Conservation (phyloP, 2,888 invertebrate genomes). For the Micropterix aruncella region DNA sequence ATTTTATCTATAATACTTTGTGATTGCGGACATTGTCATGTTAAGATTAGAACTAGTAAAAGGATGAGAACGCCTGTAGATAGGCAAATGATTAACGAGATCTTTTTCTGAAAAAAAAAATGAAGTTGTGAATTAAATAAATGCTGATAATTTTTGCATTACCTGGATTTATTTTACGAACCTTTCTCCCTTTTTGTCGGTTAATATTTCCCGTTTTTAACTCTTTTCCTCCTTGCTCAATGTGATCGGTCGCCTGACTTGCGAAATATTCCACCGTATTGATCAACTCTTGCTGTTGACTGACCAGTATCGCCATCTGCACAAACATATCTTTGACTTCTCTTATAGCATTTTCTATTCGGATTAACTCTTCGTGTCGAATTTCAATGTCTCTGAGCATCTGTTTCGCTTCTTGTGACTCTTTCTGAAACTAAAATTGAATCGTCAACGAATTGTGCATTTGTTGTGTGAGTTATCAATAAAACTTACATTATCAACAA, state of each 20-base stretch:
- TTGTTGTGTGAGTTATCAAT: too few relatives aligned
- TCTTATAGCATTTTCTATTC: slow-evolving; percentile 63
- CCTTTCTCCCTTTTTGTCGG: slow-evolving; percentile 35
- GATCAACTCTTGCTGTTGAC: slow-evolving; percentile 55
- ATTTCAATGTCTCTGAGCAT: slow-evolving; percentile 69
- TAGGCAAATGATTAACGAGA: slow-evolving; percentile 19
- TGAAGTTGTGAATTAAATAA: not conserved
- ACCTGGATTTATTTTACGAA: slow-evolving; percentile 17
- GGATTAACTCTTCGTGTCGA: slow-evolving; percentile 67
- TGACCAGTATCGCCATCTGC: slow-evolving; percentile 70
- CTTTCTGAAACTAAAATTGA: slow-evolving; percentile 66
- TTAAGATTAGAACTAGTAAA: slow-evolving; percentile 17
- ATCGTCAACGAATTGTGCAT: too few relatives aligned
- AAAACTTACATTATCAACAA: slow-evolving; percentile 32
- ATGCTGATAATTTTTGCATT: not conserved
- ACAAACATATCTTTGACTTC: slow-evolving; percentile 73
- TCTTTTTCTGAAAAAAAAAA: slow-evolving; percentile 25
- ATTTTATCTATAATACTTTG: too few relatives aligned
- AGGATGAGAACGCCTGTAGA: slow-evolving; percentile 18
- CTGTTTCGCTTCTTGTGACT: slow-evolving; percentile 61
- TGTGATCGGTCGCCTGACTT: slow-evolving; percentile 40
- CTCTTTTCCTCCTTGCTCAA: slow-evolving; percentile 39
- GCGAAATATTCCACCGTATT: slow-evolving; percentile 55
- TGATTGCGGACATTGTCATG: slow-evolving; percentile 9
- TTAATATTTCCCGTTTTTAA: slow-evolving; percentile 36